Conservation (phyloP, 2,888 invertebrate species). For the Anoncus sp. region DNA sequence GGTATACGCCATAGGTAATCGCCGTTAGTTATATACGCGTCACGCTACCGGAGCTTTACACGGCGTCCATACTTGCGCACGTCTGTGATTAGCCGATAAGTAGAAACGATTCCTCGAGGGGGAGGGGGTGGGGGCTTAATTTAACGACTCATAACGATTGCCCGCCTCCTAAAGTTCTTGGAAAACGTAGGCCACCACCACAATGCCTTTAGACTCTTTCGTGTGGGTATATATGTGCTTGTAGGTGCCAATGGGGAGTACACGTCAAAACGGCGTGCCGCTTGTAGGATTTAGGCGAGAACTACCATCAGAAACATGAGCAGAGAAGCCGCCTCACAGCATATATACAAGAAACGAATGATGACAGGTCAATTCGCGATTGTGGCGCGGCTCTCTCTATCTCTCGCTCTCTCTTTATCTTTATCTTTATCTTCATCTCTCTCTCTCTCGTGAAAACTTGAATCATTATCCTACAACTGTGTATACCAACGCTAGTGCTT, state of each 20-base stretch:
- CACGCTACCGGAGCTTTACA: slow-evolving; percentile 53
- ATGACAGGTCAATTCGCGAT: slow-evolving; percentile 63
- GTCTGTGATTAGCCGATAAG: slow-evolving; percentile 76
- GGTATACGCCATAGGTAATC: slow-evolving; percentile 5
- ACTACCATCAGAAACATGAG: slow-evolving; percentile 15
- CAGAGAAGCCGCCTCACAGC: slow-evolving; percentile 12
- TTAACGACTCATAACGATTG: slow-evolving; percentile 75
- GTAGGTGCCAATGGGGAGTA: slow-evolving; percentile 14
- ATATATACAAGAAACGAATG: slow-evolving; percentile 49
- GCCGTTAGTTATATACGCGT: slow-evolving; percentile 43
- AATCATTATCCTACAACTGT: slow-evolving; percentile 55
- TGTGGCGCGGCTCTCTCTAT: slow-evolving; percentile 45
- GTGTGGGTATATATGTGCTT: neutral
- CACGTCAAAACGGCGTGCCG: slow-evolving; percentile 16
- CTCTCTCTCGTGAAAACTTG: slow-evolving; percentile 52
- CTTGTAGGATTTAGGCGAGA: slow-evolving; percentile 41
- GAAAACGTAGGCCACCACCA: slow-evolving; percentile 51
- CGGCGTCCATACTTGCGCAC: slow-evolving; percentile 56
- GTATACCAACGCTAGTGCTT: slow-evolving; percentile 38
- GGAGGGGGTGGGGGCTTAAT: slow-evolving; percentile 63
- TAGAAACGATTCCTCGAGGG: slow-evolving; percentile 70
- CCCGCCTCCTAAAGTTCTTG: slow-evolving; percentile 63
- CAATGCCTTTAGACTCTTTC: slow-evolving; percentile 21
- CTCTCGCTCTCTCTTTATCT: slow-evolving; percentile 44
- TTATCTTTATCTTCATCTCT: too few species aligned